Evolutionary conservation across 2,113 vertebrate species (phyloP), one percentile per base, ranked within the genome.

Genomic region (Callipepla squamata): DNA sequence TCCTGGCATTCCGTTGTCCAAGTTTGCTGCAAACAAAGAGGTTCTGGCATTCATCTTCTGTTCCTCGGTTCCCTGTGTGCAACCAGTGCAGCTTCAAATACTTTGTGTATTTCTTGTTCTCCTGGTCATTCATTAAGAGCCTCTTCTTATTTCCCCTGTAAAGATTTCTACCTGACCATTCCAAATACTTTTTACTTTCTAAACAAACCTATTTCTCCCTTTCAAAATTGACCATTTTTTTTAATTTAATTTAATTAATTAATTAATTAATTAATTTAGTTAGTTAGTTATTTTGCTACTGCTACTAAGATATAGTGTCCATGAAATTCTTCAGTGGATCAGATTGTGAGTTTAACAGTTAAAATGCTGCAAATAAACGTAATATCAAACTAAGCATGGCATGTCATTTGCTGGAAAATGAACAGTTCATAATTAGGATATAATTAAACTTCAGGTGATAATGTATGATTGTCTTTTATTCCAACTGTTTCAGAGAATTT

Each of bases 351-450:
- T 61, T 76, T 36, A 76, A 48, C 6, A 21, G 12, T 53, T n/a
- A 32, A 0, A 55, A 55, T 20, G 6, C 2, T 40, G 8, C 30
- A 67, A 69, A 11, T 10, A 6, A 21, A 63, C 26, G 2, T 40
- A 42, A 32, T 42, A 45, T 7, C 8, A 30, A 57, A 67, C 23
- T 0, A 0, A 68, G 15, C 3, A 44, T 4, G 47, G 19, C 23
- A 34, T 63, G 6, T 38, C 1, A 50, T 58, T 92, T 74, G 5
- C 26, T 80, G 22, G 38, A 70, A 93, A 77, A 83, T 14, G 17
- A 74, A 28, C 6, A 77, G 48, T 53, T 67, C 8, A 42, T 2
- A 0, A 16, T 36, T 67, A 83, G 45, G 13, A 50, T 38, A 7
- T 15, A 80, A 74, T 42, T 40, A 62, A 70, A 78, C 4, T 38